Base-by-base conservation (phyloP, 2,113 vertebrate species). In the Calyptomena viridis region DNA sequence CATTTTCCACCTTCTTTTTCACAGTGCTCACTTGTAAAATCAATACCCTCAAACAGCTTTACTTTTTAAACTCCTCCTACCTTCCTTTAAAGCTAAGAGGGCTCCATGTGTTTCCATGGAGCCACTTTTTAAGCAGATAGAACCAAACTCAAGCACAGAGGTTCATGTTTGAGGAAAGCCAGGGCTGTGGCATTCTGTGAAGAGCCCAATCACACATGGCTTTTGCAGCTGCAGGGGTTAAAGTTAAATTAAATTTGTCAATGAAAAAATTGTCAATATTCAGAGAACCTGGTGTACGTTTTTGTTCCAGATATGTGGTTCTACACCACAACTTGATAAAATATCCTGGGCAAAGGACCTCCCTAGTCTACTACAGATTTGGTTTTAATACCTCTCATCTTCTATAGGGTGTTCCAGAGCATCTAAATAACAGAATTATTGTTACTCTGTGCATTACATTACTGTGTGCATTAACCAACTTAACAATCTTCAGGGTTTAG, bases 1-100 rank as follows among this genome's bases (percentile, higher is more conserved):
- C 97, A 94, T 94, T 95, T 96, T 93, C 93, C 93, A 95, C 94
- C 93, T 97, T 97, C 90, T 93, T 95, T 95, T 97, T 97, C 95
- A 93, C 92, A 93, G 96, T 84, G 79, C 84, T 87, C 84, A 94
- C 93, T 96, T 96, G 78, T 76, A 97, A 97, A 97, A 96, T 96
- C 96, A 97, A 95, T 96, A 96, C 81, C 84, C 82, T 95, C 84
- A 94, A 94, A 91, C 88, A 92, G 92, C 79, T 94, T 95, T 83
- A 84, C 75, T 97, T 94, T 87, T 91, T 71, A 71, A 92, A 90
- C 89, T 93, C 92, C 85, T 75, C 79, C 87, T 90, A 77, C 75
- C 88, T 92, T 94, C 76, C 74, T 93, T 89, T 84, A 83, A 83
- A 95, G 37, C 74, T 94, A 73, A n/a, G 59, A 93, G 55, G 58